Base-by-base conservation (phyloP, 92 coral and sea anemone genomes). In the Metridium senile region DNA sequence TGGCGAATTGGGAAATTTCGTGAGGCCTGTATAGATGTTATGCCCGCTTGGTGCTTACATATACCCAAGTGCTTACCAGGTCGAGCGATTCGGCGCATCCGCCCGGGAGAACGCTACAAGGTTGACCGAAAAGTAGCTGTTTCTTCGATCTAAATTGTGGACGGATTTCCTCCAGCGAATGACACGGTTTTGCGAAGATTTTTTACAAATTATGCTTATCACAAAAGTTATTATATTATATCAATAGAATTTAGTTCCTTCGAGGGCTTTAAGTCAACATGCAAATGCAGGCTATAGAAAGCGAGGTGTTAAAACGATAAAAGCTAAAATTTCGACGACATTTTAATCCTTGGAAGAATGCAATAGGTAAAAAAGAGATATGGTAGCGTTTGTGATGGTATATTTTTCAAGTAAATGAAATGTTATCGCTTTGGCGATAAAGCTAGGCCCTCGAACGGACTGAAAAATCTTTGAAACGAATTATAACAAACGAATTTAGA, bases 71-170 rank as follows among this genome's bases (percentile, higher is more conserved):
- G 99, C 78, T 79, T 95, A 10, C 97, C 97, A 11, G 97, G 97
- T n/a, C 73, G 99, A 57, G 86, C 99, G 7, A 88, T 95, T 27
- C 87, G 99, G n/a, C 81, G 99, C 51, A 92, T 95, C 10, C 89
- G 99, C 1, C 99, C 99, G 0, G 93, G 92, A 74, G 99, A 81
- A 0, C 85, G 93, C 33, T 95, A 95, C 83, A 97, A 95, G 70
- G 97, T 95, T 34, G 93, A 85, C 28, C 80, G 89, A 84, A 89
- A 88, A 74, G 74, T 85, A 72, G 91, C 81, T 3, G 87, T 90
- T 19, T 88, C 98, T 18, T 74, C 92, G 46, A 86, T 91, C 33
- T 91, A 79, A 82, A 22, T 1, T 1, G 11, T 43, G 51, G 9
- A n/a, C n/a, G n/a, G n/a, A 70, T 65, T 65, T 65, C 31, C 70